Percentiles rank a stretch among this genome's conserved stretches.
Conservation (phyloP, 2,797 vertebrate genomes). For the Cottoperca gobio region DNA sequence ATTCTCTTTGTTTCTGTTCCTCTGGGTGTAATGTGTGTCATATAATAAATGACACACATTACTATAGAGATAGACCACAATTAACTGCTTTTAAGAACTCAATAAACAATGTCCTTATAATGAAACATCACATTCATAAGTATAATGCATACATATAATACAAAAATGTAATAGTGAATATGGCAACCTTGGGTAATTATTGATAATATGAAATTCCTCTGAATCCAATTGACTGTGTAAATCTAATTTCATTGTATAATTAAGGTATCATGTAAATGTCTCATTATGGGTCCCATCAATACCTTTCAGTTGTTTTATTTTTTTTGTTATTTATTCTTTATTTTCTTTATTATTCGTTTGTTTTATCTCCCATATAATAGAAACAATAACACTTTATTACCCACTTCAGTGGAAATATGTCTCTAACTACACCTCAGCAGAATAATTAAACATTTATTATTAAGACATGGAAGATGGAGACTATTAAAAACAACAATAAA, state of each 20-base stretch:
- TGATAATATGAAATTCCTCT: neutral
- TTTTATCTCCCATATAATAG: neutral
- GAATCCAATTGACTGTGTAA: neutral
- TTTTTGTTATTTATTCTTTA: neutral
- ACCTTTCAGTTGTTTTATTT: no score
- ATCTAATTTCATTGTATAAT: neutral
- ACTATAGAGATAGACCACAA: no score
- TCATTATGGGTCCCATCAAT: neutral
- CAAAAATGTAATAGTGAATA: neutral
- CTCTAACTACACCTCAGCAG: neutral
- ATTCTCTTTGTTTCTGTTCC: constrained; percentile 6
- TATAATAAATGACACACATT: neutral
- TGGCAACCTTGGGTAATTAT: neutral
- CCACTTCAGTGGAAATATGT: neutral
- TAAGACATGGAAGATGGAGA: no score
- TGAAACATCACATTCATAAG: neutral
- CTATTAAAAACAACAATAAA: no score
- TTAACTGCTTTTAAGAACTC: constrained; percentile 1
- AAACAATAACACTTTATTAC: neutral
- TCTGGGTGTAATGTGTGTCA: no score
- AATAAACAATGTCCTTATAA: neutral
- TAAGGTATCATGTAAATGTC: neutral
- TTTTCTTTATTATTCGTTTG: neutral
- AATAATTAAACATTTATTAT: neutral
- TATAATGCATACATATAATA: neutral